phyloP scores from a whole-genome alignment of 1,140 invertebrate genomes.

The Phocides pigmalion region DNA sequence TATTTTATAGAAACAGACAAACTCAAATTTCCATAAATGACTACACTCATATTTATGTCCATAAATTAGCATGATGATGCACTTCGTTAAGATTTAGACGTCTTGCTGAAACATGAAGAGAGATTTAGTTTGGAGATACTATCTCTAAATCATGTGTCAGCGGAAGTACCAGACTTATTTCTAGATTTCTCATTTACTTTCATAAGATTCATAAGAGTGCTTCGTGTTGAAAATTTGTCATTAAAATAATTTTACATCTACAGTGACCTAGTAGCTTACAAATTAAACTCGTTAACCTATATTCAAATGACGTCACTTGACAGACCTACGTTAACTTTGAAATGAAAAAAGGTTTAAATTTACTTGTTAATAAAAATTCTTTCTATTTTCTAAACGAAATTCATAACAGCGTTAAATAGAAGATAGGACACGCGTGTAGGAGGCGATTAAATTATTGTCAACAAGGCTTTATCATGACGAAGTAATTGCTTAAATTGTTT shows the following conservation, averaged over 20 bases:
- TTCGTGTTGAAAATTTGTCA: slow-evolving; percentile 18
- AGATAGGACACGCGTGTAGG: too few relatives aligned
- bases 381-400: neutral
- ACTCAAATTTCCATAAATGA: too few relatives aligned
- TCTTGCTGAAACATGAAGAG: too few relatives aligned
- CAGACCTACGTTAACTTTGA: slow-evolving; percentile 12
- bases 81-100: neutral
- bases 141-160: neutral
- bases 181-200: slow-evolving; percentile 5
- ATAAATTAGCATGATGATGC: neutral
- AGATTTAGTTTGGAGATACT: neutral
- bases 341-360: neutral
- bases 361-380: neutral
- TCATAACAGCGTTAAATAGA: too few relatives aligned
- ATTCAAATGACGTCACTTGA: slow-evolving; percentile 26
- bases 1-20: too few relatives aligned
- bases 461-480: too few relatives aligned
- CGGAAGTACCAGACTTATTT: slow-evolving; percentile 15
- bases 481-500: too few relatives aligned
- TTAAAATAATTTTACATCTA: slow-evolving; percentile 26
- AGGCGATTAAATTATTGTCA: too few relatives aligned
- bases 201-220: slow-evolving; percentile 3
- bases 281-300: slow-evolving; percentile 32
- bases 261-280: slow-evolving; percentile 26
- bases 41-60: too few relatives aligned